phyloP scores from a whole-genome alignment of 2,113 vertebrate species.

The Paradoxurus hermaphroditus region DNA sequence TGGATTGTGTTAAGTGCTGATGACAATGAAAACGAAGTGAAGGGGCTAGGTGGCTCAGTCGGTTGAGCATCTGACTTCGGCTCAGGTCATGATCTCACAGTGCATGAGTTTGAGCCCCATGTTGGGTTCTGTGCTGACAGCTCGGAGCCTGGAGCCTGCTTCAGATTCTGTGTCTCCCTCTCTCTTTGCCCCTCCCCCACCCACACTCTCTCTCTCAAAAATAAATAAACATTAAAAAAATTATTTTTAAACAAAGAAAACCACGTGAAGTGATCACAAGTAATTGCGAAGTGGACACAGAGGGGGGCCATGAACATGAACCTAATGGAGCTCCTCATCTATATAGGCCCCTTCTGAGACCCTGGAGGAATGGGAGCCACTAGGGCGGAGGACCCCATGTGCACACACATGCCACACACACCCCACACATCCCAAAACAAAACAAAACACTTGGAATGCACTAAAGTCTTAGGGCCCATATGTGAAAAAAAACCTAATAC shows the following conservation, averaged over 20 bases:
- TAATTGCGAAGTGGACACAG: not conserved
- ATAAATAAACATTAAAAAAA: too few species aligned
- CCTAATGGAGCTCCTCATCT: not conserved
- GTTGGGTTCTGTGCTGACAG: too few species aligned
- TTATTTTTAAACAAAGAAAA: not conserved
- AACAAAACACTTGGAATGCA: not conserved
- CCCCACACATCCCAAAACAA: not conserved
- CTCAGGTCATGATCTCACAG: too few species aligned
- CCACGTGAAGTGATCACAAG: not conserved
- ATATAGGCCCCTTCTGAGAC: not conserved
- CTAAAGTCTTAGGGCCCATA: not conserved
- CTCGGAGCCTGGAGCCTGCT: too few species aligned
- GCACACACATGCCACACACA: not conserved
- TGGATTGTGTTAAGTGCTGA: not conserved
- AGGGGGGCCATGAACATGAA: not conserved
- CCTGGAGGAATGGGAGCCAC: too few species aligned
- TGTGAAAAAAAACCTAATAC: not conserved
- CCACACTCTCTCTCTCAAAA: too few species aligned
- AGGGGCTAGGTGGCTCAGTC: not conserved
- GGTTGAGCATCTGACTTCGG: too few species aligned
- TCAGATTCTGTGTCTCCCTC: too few species aligned
- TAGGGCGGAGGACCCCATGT: not conserved
- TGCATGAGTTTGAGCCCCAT: too few species aligned
- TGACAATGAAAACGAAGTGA: not conserved
- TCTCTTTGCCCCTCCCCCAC: too few species aligned